Conservation (phyloP, 2,113 vertebrate genomes). For the Pontoporia blainvillei region DNA sequence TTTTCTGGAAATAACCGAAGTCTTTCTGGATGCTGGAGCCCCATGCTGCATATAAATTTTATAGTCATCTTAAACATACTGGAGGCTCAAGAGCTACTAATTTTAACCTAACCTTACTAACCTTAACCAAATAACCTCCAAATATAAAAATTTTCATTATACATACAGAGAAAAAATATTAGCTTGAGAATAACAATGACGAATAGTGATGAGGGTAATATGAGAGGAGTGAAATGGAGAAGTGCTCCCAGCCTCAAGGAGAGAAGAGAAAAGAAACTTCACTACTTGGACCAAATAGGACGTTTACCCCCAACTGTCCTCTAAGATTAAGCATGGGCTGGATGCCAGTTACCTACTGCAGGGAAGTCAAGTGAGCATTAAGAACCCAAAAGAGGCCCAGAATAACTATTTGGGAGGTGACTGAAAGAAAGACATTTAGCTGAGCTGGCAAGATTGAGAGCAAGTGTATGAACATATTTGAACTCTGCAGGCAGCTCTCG, state of each 20-base stretch:
- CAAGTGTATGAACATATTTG: not conserved
- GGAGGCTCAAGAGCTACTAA: not conserved
- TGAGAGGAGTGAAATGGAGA: not conserved
- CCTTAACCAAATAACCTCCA: not conserved
- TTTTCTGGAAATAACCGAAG: not conserved
- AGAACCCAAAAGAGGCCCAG: conserved; percentile 33
- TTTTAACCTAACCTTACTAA: conserved; percentile 15
- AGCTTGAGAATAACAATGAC: not conserved
- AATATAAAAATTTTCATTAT: not conserved
- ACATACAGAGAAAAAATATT: not conserved
- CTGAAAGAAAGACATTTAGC: conserved; percentile 16
- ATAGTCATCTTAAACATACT: not conserved
- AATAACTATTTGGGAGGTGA: conserved; percentile 35
- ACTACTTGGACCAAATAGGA: conserved; percentile 13
- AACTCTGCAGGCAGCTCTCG: not conserved
- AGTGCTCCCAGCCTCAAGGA: not conserved
- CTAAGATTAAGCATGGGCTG: conserved; percentile 29
- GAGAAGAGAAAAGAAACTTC: not conserved
- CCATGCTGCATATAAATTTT: not conserved
- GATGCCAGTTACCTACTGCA: not conserved
- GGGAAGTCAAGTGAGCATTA: conserved; percentile 50
- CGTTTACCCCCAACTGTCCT: conserved; percentile 32
- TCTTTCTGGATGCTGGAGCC: not conserved
- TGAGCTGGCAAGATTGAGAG: conserved; percentile 10
- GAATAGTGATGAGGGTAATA: not conserved